Percentiles rank a stretch among this genome's conserved stretches.
phyloP scores from a whole-genome alignment of 2,113 vertebrate species.

The Columba livia region DNA sequence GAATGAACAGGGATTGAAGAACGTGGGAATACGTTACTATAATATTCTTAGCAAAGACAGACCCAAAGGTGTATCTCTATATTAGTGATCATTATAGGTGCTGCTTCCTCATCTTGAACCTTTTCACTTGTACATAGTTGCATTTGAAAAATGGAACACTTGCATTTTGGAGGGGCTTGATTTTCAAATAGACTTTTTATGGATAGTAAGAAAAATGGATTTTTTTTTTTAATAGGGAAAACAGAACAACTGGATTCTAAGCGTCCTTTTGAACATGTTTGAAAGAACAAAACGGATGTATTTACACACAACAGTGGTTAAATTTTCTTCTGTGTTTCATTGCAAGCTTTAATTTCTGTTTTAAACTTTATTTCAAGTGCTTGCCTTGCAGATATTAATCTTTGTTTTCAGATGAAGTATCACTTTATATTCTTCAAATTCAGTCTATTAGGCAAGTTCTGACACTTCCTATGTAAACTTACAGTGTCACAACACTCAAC shows the following conservation, averaged over 20 bases:
- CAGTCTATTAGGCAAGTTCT: background rate
- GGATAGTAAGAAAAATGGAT: background rate
- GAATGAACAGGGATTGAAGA: background rate
- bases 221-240: background rate
- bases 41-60: background rate
- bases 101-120: background rate
- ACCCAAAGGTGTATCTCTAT: background rate
- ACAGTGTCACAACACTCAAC: background rate
- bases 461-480: background rate
- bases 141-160: background rate
- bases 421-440: background rate
- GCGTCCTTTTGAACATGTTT: background rate
- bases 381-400: background rate
- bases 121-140: background rate
- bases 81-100: background rate
- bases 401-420: background rate
- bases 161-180: background rate
- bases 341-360: background rate
- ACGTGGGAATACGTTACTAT: background rate
- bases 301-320: background rate
- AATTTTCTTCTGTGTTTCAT: background rate
- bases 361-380: background rate
- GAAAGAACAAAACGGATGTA: background rate
- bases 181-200: background rate
- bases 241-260: background rate